These are phyloP conservation scores for Pitta sordida DNA, from an alignment of 2,113 vertebrate species.

Conservation along the genomic window DNA sequence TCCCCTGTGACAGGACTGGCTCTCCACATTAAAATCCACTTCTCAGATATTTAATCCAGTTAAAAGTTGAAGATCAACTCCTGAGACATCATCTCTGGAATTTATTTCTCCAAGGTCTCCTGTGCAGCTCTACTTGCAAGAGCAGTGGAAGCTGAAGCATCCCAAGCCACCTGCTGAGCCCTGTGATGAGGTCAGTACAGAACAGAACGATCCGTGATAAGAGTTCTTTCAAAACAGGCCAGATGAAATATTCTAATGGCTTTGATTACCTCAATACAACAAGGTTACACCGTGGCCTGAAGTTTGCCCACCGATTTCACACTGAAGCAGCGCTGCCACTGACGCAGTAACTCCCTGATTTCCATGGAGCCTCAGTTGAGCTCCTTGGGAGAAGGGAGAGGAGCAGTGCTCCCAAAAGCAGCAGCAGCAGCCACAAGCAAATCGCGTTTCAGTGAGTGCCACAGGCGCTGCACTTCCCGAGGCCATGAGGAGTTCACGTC, in stretches of 20 bases:
- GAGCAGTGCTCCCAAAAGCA: background rate
- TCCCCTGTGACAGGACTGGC: background rate
- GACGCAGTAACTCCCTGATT: background rate
- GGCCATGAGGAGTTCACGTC: slow-evolving; percentile 35
- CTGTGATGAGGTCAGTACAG: background rate
- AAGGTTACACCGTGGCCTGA: background rate
- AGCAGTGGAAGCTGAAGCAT: background rate
- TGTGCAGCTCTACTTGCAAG: background rate
- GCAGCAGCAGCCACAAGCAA: background rate
- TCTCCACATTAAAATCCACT: background rate
- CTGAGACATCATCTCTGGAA: background rate
- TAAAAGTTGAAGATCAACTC: background rate
- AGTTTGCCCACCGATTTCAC: background rate
- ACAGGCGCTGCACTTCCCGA: background rate
- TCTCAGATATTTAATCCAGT: background rate
- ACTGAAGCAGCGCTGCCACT: background rate
- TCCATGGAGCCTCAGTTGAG: background rate
- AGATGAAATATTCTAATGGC: background rate
- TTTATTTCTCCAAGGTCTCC: background rate
- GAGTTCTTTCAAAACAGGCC: background rate
- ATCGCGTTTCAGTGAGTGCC: background rate
- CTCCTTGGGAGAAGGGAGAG: background rate
- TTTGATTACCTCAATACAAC: background rate
- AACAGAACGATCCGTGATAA: background rate
- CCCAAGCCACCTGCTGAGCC: background rate